phyloP scores from a whole-genome alignment of 2,797 vertebrate genomes.

The Halcyon chelicuti region DNA sequence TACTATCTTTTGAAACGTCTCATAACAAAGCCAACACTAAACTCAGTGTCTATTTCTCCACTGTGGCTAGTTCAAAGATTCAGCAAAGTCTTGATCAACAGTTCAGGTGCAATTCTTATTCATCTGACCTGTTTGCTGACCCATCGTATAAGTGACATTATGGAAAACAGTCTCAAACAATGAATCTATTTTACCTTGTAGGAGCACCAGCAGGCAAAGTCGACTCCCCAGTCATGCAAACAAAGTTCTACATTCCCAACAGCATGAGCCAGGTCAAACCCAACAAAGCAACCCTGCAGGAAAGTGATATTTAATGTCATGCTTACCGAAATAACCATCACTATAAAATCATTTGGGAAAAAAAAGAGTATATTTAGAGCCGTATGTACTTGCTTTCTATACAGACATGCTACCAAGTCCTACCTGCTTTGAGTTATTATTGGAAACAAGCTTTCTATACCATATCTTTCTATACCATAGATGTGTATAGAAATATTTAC shows the following conservation, averaged over 20 bases:
- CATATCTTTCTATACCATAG: neutral
- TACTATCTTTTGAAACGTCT: neutral
- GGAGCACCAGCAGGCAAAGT: slow-evolving; percentile 97
- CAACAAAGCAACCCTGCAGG: slow-evolving; percentile 90
- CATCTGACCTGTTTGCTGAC: neutral
- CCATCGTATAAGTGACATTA: neutral
- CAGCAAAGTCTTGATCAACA: neutral
- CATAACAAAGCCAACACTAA: neutral
- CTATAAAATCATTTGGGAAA: neutral
- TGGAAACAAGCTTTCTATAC: neutral
- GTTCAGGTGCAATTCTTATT: neutral
- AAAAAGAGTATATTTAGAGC: neutral
- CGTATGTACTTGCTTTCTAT: neutral
- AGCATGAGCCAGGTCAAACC: slow-evolving; percentile 94
- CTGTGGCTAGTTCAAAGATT: neutral
- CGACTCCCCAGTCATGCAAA: slow-evolving; percentile 93
- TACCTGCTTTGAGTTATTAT: neutral
- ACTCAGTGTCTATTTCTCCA: neutral
- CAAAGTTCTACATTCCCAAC: slow-evolving; percentile 89
- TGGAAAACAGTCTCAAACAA: neutral
- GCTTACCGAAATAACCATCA: neutral
- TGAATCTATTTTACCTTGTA: slow-evolving; percentile 87
- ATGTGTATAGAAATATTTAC: fast-evolving
- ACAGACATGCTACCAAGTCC: neutral
- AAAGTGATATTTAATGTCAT: neutral